Base-by-base conservation (phyloP, 1,140 invertebrate genomes). In the Himalopsyche phryganea region DNA sequence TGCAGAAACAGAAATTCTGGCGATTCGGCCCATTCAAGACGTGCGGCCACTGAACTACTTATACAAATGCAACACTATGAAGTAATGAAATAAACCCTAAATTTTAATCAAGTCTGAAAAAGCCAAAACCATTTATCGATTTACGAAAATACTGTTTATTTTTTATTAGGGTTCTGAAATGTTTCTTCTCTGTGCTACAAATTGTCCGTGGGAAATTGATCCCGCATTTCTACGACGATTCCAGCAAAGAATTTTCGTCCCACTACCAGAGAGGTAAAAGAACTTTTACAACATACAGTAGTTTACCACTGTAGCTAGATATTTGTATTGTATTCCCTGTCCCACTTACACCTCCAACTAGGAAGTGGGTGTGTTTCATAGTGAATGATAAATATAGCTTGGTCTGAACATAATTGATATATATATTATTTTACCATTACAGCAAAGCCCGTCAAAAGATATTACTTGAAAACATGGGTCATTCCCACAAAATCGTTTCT, bases 191-290 rank as follows among this genome's bases (percentile, higher is more conserved):
- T 80, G 79, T 66, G 83, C 83, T 6, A 85, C 84, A 11, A 85
- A 85, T 68, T 83, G 82, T 68, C 84, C 84, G 3, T 85, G 83
- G 83, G 82, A 85, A 51, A 68, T 86, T 18, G 84, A 86, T 66
- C 65, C 76, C 2, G 83, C 83, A 7, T 83, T 85, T 61, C 61
- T 83, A 18, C 66, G 83, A 58, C 67, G 83, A 23, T 85, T 85
- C 66, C 80, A 84, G 63, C 79, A 79, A 62, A 70, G 77, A 28
- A 77, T 85, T 20, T 83, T 80, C 63, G 74, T 85, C 41, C 76
- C 81, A 4, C 66, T 85, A 14, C 84, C 84, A 13, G 74, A 83
- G 61, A 70, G 54, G 71, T 65, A 51, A 53, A n/a, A n/a, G n/a
- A n/a, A n/a, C n/a, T n/a, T n/a, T n/a, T n/a, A n/a, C n/a, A n/a